phyloP scores from a whole-genome alignment of 2,113 vertebrate species.

The Fulmarus glacialis region DNA sequence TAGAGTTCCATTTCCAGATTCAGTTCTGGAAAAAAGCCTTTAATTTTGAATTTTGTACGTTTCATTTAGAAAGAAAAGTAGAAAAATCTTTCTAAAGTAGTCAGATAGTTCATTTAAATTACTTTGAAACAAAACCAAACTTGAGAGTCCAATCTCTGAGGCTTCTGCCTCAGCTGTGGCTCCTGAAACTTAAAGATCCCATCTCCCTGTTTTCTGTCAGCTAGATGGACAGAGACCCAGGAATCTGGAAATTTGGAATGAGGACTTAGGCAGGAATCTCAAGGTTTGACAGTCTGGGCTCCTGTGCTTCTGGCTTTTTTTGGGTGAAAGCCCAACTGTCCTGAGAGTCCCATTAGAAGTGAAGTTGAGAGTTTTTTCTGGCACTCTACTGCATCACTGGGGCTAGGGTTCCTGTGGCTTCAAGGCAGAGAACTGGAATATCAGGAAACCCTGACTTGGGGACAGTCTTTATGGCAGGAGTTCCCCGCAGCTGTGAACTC shows the following conservation, averaged over 20 bases:
- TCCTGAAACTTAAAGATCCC: neutral
- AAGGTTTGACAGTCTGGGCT: conserved; percentile 22
- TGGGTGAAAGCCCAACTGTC: conserved; percentile 23
- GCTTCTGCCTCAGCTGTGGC: neutral
- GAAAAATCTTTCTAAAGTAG: neutral
- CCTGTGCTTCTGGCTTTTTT: conserved; percentile 32
- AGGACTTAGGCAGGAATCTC: conserved; percentile 11
- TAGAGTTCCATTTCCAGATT: neutral
- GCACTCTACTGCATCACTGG: neutral
- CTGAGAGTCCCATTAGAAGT: conserved; percentile 34
- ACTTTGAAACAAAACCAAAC: neutral
- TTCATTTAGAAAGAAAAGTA: neutral
- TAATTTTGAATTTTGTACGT: neutral
- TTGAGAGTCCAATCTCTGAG: neutral
- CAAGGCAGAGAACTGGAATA: neutral
- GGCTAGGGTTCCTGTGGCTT: conserved; percentile 30
- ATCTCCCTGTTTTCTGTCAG: neutral
- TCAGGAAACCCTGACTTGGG: conserved; percentile 18
- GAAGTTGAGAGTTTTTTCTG: conserved; percentile 45
- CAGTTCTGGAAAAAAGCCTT: neutral
- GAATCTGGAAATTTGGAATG: conserved; percentile 40
- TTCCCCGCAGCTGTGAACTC: conserved; percentile 25
- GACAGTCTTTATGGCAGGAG: conserved; percentile 8
- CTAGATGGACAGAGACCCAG: neutral
- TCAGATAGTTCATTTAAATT: neutral